Conservation (phyloP, 2,888 invertebrate species). For the Calephelis perditalis region DNA sequence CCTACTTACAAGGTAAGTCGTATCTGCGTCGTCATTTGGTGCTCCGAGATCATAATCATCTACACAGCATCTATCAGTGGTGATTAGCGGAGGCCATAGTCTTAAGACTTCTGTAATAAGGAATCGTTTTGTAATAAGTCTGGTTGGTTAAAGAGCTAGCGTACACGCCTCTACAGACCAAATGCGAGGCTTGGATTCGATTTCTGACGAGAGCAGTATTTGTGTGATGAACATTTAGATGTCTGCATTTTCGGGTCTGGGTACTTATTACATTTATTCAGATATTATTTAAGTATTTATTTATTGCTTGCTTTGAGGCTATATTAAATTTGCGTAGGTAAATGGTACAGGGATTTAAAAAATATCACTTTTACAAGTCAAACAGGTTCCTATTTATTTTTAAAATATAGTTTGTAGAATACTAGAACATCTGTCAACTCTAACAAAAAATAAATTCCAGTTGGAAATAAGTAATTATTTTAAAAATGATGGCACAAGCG, state of each 20-base stretch:
- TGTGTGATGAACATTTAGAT: too few relatives aligned
- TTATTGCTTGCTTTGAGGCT: not conserved
- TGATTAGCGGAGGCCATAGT: not conserved
- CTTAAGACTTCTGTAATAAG: not conserved
- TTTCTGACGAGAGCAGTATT: too few relatives aligned
- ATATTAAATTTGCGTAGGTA: too few relatives aligned
- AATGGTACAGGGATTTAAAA: not conserved
- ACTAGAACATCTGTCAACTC: not conserved
- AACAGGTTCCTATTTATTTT: not conserved
- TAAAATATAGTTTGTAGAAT: not conserved
- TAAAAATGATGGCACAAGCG: too few relatives aligned
- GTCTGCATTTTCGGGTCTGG: too few relatives aligned
- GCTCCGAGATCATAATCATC: not conserved
- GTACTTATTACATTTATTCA: too few relatives aligned
- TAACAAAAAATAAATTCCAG: too few relatives aligned
- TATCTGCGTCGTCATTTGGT: not conserved
- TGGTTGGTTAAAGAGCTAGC: not conserved
- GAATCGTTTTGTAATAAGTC: not conserved
- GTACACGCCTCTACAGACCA: too few relatives aligned
- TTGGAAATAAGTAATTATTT: too few relatives aligned
- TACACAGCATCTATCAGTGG: not conserved
- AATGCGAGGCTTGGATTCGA: too few relatives aligned
- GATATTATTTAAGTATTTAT: not conserved
- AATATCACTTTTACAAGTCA: not conserved
- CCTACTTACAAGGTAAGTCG: not conserved